These are phyloP conservation scores for Anseranas semipalmata DNA, from an alignment of 2,113 vertebrate species.

Conservation along the genomic window DNA sequence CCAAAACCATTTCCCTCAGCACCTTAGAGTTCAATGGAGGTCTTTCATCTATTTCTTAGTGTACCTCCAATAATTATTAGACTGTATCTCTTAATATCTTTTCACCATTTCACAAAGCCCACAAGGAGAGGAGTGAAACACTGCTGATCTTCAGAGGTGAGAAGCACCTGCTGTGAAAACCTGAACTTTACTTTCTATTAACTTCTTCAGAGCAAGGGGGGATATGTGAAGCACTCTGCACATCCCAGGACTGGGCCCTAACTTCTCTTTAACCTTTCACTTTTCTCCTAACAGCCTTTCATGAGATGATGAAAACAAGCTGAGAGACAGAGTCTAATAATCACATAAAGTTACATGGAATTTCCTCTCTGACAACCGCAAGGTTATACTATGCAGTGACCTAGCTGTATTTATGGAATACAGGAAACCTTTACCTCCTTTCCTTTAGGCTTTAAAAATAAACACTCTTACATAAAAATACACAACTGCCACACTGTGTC, in stretches of 20 bases:
- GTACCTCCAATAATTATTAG: background rate
- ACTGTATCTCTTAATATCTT: background rate
- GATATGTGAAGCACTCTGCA: background rate
- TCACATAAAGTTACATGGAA: slow-evolving; percentile 27
- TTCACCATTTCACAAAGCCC: background rate
- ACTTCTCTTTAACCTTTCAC: slow-evolving; percentile 28
- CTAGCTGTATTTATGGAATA: slow-evolving; percentile 42
- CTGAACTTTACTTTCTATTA: background rate
- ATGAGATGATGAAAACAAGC: slow-evolving; percentile 50
- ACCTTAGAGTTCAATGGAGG: background rate
- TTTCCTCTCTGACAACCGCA: slow-evolving; percentile 47
- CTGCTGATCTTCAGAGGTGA: background rate
- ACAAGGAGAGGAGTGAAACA: background rate
- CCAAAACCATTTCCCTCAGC: background rate
- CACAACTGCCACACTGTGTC: background rate
- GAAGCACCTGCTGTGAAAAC: background rate
- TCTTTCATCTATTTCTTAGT: background rate
- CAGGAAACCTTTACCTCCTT: slow-evolving; percentile 31
- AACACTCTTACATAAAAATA: slow-evolving; percentile 39
- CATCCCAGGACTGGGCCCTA: background rate
- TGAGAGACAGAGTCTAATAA: slow-evolving; percentile 31
- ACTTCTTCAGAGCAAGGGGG: background rate
- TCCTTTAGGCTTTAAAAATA: slow-evolving; percentile 55
- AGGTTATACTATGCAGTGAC: slow-evolving; percentile 33
- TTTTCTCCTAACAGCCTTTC: slow-evolving; percentile 14